These are phyloP conservation scores for Cetoscarus ocellatus DNA, from an alignment of 2,797 vertebrate genomes.

Conservation along the genomic window DNA sequence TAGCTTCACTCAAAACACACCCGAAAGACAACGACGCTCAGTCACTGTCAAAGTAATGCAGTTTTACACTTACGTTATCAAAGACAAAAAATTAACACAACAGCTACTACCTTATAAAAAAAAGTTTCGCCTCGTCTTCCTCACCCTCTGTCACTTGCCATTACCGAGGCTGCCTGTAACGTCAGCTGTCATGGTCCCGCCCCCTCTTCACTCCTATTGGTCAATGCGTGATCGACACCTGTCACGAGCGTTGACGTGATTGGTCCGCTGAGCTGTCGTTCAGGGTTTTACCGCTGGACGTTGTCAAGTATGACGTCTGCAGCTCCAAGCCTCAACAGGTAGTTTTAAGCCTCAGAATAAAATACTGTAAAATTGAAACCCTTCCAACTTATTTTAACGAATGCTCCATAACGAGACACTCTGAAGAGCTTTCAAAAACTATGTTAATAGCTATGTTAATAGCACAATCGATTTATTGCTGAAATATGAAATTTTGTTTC, in stretches of 20 bases:
- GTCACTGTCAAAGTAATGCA: neutral
- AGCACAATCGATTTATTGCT: too few relatives aligned
- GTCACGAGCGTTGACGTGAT: conserved; percentile 54
- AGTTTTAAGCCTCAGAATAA: neutral
- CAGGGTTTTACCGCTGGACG: conserved; percentile 10
- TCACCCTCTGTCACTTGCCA: conserved; percentile 71
- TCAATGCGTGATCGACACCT: conserved; percentile 59
- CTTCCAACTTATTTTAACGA: too few relatives aligned
- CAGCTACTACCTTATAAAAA: conserved; percentile 11
- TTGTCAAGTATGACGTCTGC: conserved; percentile 51
- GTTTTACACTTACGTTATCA: neutral
- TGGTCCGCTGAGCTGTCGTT: conserved; percentile 60
- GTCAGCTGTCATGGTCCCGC: conserved; percentile 47
- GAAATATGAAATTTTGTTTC: too few relatives aligned
- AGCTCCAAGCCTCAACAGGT: conserved; percentile 64
- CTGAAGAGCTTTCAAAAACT: too few relatives aligned
- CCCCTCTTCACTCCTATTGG: conserved; percentile 56
- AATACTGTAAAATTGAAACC: too few relatives aligned
- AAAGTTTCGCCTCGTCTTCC: conserved; percentile 71
- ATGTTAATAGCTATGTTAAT: too few relatives aligned
- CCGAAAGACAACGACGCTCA: neutral
- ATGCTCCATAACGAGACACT: too few relatives aligned
- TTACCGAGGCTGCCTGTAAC: conserved; percentile 57
- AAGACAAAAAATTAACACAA: conserved; percentile 2
- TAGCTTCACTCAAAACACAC: neutral